Evolutionary conservation across 37 sponge, comb jelly and placozoan genomes (phyloP).

Genomic region (Tethya wilhelma): DNA sequence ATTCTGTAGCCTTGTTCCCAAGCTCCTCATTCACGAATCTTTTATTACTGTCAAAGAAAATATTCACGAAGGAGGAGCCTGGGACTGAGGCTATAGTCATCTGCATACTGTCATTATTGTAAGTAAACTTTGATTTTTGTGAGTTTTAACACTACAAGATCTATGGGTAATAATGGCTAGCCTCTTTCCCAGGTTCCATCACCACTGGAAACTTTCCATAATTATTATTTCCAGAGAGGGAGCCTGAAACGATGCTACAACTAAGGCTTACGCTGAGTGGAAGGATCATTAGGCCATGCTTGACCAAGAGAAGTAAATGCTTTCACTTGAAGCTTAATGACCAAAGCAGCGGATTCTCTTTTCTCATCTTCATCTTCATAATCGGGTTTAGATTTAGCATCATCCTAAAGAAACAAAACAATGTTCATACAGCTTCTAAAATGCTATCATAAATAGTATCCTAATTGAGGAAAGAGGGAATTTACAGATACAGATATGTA

Average conservation of each 20-base stretch:
- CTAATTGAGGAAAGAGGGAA: not conserved
- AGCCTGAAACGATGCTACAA: no score
- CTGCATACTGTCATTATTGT: no score
- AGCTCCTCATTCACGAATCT: no score
- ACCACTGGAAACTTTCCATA: not conserved
- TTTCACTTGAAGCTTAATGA: constrained; percentile 40
- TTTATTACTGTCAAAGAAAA: no score
- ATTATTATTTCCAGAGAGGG: constrained; percentile 1
- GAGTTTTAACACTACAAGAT: no score
- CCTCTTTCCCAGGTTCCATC: not conserved
- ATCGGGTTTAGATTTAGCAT: not conserved
- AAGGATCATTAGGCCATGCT: constrained; percentile 47
- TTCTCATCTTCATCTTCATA: constrained; percentile 20
- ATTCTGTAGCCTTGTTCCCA: no score
- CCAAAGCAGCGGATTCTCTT: constrained; percentile 5
- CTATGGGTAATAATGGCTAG: no score
- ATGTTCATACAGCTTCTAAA: no score
- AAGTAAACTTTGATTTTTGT: no score
- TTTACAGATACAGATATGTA: constrained; percentile 8
- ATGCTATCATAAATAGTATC: not conserved
- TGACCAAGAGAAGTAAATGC: constrained; percentile 31
- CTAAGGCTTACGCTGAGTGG: constrained; percentile 29
- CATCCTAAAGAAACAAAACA: not conserved
- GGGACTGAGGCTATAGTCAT: no score
- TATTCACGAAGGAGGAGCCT: no score